Evolutionary conservation across 2,888 invertebrate species (phyloP).

Genomic region (Globia sparganii): DNA sequence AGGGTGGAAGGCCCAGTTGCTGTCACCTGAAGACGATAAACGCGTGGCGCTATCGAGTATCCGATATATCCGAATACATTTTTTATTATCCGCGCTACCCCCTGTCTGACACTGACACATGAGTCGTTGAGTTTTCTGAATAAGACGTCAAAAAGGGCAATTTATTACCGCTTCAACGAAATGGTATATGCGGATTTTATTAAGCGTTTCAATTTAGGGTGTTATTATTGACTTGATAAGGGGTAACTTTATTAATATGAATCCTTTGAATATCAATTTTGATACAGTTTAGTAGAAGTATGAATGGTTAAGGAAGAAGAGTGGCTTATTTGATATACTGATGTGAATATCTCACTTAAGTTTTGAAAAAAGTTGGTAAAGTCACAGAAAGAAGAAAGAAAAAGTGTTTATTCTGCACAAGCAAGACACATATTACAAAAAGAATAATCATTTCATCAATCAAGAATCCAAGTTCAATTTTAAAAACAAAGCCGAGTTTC

Average conservation of each 20-base stretch:
- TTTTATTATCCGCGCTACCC: slow-evolving; percentile 71
- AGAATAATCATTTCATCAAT: neutral
- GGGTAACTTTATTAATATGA: slow-evolving; percentile 73
- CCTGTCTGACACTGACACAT: slow-evolving; percentile 79
- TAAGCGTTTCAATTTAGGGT: slow-evolving; percentile 86
- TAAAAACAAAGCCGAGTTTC: neutral
- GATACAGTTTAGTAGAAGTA: slow-evolving; percentile 30
- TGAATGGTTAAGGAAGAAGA: slow-evolving; percentile 4
- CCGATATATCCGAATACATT: slow-evolving; percentile 73
- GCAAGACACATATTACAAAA: neutral
- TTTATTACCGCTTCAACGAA: slow-evolving; percentile 80
- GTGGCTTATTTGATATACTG: neutral
- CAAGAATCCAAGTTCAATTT: neutral
- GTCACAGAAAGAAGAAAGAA: neutral
- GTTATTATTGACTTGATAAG: slow-evolving; percentile 75
- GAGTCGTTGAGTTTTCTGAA: slow-evolving; percentile 80
- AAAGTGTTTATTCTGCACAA: neutral
- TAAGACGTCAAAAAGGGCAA: slow-evolving; percentile 89
- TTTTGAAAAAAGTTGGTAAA: neutral
- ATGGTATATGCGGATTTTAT: slow-evolving; percentile 84
- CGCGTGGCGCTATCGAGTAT: slow-evolving; percentile 77
- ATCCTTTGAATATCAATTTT: slow-evolving; percentile 44
- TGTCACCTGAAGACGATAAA: slow-evolving; percentile 79
- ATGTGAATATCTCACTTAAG: neutral
- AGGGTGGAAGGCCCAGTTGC: slow-evolving; percentile 60